phyloP scores from a whole-genome alignment of 2,888 invertebrate genomes.

The Hirudinaria manillensis region DNA sequence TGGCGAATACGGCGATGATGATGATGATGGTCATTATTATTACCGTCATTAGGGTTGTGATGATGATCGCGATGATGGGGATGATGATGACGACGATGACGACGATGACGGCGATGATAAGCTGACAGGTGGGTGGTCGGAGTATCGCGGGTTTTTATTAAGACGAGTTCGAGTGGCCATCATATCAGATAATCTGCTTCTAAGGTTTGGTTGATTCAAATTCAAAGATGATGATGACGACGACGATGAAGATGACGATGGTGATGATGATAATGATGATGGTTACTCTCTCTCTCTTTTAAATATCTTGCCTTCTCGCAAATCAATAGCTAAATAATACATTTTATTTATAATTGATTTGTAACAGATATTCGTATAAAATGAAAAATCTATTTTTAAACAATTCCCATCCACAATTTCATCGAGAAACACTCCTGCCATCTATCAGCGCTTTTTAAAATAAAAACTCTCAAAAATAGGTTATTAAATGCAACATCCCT shows the following conservation, averaged over 20 bases:
- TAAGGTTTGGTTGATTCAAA: neutral
- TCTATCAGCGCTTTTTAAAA: no score
- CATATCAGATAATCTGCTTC: no score
- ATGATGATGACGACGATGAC: conserved; percentile 27
- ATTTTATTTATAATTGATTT: no score
- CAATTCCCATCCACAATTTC: no score
- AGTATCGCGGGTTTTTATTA: no score
- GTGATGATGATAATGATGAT: conserved; percentile 8
- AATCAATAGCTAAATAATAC: no score
- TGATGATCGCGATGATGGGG: conserved; percentile 22
- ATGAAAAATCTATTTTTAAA: no score
- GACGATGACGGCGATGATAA: conserved; percentile 27
- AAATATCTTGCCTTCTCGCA: neutral
- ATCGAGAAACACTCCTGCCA: no score
- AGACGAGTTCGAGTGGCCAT: no score
- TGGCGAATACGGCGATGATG: conserved; percentile 20
- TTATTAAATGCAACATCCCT: no score
- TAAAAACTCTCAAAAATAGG: no score
- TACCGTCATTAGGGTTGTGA: conserved; percentile 23
- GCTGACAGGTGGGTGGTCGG: neutral
- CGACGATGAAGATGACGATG: neutral
- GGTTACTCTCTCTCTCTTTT: neutral
- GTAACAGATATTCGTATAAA: no score
- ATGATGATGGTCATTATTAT: conserved; percentile 27
- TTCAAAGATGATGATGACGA: neutral